phyloP scores from a whole-genome alignment of 2,888 invertebrate genomes.

The Diaprepes abbreviatus region DNA sequence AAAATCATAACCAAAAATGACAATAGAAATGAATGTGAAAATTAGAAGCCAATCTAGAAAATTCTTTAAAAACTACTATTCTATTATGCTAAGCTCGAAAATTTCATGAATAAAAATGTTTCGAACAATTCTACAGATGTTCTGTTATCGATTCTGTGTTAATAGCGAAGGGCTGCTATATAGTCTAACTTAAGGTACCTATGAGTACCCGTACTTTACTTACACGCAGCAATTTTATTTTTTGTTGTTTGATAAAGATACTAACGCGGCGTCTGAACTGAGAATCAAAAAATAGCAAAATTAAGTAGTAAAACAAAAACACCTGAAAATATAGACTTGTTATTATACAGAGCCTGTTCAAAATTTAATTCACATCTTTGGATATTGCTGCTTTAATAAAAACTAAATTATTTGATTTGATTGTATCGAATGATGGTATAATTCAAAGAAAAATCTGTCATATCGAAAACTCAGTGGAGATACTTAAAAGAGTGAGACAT shows the following conservation, averaged over 20 bases:
- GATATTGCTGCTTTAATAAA: no score
- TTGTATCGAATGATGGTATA: no score
- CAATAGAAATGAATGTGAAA: background rate
- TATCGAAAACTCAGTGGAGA: no score
- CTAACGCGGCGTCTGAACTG: constrained; percentile 49
- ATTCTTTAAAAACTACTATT: background rate
- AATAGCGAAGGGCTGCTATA: constrained; percentile 1
- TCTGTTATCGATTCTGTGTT: background rate
- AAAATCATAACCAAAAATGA: background rate
- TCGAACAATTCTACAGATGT: background rate
- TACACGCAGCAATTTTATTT: constrained; percentile 48
- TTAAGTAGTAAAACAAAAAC: constrained; percentile 5
- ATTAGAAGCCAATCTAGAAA: background rate
- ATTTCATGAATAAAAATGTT: no score
- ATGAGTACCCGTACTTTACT: constrained; percentile 29
- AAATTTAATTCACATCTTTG: no score
- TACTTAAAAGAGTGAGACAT: no score
- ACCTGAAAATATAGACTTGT: no score
- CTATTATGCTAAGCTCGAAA: no score
- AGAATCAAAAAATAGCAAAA: constrained; percentile 25
- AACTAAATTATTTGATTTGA: no score
- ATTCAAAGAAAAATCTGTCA: no score
- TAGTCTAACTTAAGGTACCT: background rate
- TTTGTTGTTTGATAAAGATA: constrained; percentile 48
- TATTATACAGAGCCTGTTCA: no score